Percentiles rank a stretch among this genome's conserved stretches.
phyloP scores from a whole-genome alignment of 2,113 vertebrate genomes.

The Tenrec ecaudatus region DNA sequence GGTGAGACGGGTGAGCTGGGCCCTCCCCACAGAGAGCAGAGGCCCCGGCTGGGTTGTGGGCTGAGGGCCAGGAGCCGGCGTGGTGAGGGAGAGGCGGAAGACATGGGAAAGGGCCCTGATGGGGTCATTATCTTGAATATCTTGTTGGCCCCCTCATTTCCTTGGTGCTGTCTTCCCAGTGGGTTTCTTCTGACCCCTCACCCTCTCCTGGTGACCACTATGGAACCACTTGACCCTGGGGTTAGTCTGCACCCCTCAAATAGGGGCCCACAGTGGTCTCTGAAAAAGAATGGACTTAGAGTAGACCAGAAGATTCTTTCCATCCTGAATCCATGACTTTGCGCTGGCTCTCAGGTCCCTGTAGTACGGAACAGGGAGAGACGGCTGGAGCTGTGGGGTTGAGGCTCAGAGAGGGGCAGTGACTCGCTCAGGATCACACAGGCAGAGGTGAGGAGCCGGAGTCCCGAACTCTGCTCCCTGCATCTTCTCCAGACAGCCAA shows the following conservation, averaged over 20 bases:
- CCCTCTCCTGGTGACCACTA: neutral
- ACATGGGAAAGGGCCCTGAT: too few species aligned
- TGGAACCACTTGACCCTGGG: neutral
- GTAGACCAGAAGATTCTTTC: neutral
- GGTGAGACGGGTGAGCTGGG: neutral
- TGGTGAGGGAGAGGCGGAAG: neutral
- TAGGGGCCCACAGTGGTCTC: neutral
- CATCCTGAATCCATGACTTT: neutral
- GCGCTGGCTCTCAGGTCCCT: neutral
- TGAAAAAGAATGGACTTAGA: constrained; percentile 26
- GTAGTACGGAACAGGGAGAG: neutral
- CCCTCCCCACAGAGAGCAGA: neutral
- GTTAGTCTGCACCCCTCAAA: neutral
- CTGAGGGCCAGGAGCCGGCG: neutral
- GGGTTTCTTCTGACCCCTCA: neutral
- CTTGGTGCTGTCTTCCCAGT: neutral
- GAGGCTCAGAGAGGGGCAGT: constrained; percentile 22
- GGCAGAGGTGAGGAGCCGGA: neutral
- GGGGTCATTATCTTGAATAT: neutral
- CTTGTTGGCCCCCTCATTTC: neutral
- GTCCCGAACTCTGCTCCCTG: neutral
- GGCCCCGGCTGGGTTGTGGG: neutral
- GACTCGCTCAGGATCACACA: constrained; percentile 9
- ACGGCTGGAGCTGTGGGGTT: neutral
- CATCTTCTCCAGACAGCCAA: neutral